phyloP scores from a whole-genome alignment of 2,888 invertebrate genomes.

The Trissoscelio sp. region DNA sequence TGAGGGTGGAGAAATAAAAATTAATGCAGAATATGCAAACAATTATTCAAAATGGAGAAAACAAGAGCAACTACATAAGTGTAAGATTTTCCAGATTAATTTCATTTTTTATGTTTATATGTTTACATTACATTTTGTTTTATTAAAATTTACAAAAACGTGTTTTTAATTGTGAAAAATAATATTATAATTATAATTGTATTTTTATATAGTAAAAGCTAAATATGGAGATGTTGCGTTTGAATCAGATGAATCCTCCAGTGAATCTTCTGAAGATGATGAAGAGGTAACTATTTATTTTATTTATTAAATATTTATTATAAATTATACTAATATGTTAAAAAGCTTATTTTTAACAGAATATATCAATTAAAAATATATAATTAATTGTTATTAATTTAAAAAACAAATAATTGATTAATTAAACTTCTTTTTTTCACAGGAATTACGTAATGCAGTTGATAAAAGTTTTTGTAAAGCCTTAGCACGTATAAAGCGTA shows the following conservation, averaged over 20 bases:
- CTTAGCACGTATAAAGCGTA: conserved; percentile 92
- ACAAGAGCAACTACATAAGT: conserved; percentile 93
- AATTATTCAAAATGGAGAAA: conserved; percentile 93
- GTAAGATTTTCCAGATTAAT: too few species aligned
- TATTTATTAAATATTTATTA: too few species aligned
- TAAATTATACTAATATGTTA: too few species aligned
- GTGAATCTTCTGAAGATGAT: conserved; percentile 85
- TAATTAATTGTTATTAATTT: too few species aligned
- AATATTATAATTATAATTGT: neutral
- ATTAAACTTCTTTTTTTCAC: too few species aligned
- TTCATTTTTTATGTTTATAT: too few species aligned
- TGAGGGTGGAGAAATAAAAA: conserved; percentile 86
- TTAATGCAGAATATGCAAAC: conserved; percentile 92
- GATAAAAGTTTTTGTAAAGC: conserved; percentile 96
- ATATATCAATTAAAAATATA: too few species aligned
- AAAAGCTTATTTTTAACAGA: too few species aligned
- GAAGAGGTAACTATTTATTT: conserved; percentile 85
- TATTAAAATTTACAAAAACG: too few species aligned
- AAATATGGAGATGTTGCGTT: conserved; percentile 87
- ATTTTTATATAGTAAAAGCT: conserved; percentile 87
- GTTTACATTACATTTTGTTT: too few species aligned
- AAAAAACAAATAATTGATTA: too few species aligned
- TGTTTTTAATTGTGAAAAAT: too few species aligned
- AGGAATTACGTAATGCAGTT: conserved; percentile 87
- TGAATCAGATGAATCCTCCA: conserved; percentile 82